Evolutionary conservation across 2,888 invertebrate genomes (phyloP).

Genomic region (Papilio gigon): DNA sequence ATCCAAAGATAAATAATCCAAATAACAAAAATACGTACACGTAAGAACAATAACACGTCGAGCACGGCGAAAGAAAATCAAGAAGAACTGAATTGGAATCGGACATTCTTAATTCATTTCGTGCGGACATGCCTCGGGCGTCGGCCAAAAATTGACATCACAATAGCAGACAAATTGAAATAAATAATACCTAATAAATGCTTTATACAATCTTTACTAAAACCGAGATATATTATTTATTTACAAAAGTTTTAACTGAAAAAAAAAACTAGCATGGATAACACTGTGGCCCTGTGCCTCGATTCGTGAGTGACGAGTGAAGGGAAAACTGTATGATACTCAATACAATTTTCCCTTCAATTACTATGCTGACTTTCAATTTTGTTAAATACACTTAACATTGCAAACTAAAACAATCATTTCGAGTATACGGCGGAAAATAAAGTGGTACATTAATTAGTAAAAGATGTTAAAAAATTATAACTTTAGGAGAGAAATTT

Average conservation of each 20-base stretch:
- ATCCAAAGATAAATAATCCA: not conserved
- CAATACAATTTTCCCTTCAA: not conserved
- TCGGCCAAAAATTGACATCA: conserved; percentile 71
- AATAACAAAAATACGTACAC: not conserved
- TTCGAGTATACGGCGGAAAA: not conserved
- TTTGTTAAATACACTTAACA: not conserved
- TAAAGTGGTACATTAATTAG: not conserved
- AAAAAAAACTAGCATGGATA: not conserved
- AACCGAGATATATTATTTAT: not conserved
- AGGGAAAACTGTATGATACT: too few relatives aligned
- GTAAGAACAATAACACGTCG: conserved; percentile 1
- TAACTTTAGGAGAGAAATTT: not conserved
- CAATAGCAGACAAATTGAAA: conserved; percentile 71
- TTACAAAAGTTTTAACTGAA: not conserved
- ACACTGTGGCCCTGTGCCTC: not conserved
- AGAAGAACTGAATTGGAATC: conserved; percentile 48
- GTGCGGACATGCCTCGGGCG: conserved; percentile 51
- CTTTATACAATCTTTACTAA: not conserved
- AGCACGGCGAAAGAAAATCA: conserved; percentile 39
- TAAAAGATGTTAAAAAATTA: not conserved
- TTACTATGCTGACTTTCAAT: not conserved
- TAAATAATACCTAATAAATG: conserved; percentile 25
- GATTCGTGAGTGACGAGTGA: not conserved
- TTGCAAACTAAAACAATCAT: not conserved
- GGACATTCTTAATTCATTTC: conserved; percentile 65